These are phyloP conservation scores for Malthinus flaveolus DNA, from an alignment of 2,888 invertebrate species.

Conservation along the genomic window DNA sequence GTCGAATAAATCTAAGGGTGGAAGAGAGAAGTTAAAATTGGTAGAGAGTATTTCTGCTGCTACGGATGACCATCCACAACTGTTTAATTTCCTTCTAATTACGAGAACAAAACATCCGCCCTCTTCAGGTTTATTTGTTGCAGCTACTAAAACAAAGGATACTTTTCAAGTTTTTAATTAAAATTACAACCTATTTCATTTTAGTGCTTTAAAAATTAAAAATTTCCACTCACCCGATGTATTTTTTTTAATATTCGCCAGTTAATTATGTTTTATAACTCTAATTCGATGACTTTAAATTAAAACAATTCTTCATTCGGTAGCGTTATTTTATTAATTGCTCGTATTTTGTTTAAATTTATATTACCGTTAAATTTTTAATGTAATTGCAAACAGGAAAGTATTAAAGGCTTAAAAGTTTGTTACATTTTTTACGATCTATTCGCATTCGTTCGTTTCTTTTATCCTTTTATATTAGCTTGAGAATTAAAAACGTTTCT, in stretches of 20 bases:
- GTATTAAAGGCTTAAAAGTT: slow-evolving; percentile 5
- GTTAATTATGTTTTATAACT: slow-evolving; percentile 28
- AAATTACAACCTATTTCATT: slow-evolving; percentile 55
- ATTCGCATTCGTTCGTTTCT: slow-evolving; percentile 2
- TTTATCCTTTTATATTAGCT: slow-evolving; percentile 4
- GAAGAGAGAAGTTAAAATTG: slow-evolving; percentile 42
- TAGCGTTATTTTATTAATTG: slow-evolving; percentile 5
- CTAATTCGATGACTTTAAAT: slow-evolving; percentile 28
- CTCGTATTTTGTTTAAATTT: slow-evolving; percentile 1
- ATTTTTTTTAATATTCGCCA: slow-evolving; percentile 24
- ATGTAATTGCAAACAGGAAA: slow-evolving; percentile 2
- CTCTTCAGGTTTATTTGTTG: slow-evolving; percentile 52
- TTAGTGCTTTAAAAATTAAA: slow-evolving; percentile 53
- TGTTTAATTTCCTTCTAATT: slow-evolving; percentile 54
- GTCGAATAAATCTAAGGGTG: slow-evolving; percentile 42
- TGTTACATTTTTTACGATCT: slow-evolving; percentile 6
- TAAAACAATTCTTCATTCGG: not conserved
- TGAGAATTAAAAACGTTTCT: not conserved
- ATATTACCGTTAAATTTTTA: slow-evolving; percentile 1
- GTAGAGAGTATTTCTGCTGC: slow-evolving; percentile 35
- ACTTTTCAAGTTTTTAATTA: slow-evolving; percentile 56
- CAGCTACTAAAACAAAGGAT: slow-evolving; percentile 53
- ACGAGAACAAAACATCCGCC: slow-evolving; percentile 51
- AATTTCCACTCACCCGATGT: slow-evolving; percentile 38
- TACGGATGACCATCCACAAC: slow-evolving; percentile 45